Percentiles rank a stretch among this genome's conserved stretches.
phyloP scores from a whole-genome alignment of 2,888 invertebrate genomes.

The Halictus ligatus region DNA sequence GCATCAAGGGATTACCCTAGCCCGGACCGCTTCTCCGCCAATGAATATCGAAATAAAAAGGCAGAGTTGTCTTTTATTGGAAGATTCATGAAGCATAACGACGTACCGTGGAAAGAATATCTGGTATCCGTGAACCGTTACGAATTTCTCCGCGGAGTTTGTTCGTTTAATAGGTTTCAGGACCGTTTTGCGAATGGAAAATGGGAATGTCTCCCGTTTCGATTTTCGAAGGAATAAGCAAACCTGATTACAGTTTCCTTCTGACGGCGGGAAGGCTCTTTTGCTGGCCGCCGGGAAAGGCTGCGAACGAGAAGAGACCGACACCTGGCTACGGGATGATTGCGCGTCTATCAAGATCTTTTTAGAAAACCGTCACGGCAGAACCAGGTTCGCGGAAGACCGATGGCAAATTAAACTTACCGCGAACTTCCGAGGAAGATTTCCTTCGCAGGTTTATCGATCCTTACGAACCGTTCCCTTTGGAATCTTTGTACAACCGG shows the following conservation, averaged over 20 bases:
- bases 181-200: not conserved
- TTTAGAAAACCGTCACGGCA: not conserved
- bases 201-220: not conserved
- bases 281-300: not conserved
- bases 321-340: not conserved
- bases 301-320: constrained; percentile 1
- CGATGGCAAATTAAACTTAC: constrained; percentile 18
- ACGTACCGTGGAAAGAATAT: not conserved
- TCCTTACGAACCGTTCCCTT: not conserved
- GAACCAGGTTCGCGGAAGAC: constrained; percentile 2
- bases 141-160: not conserved
- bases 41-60: not conserved
- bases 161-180: not conserved
- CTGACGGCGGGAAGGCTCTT: not conserved
- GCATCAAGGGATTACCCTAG: not conserved
- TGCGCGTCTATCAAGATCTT: constrained; percentile 8
- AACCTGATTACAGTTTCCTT: constrained; percentile 17
- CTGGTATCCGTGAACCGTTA: not conserved
- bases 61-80: constrained; percentile 1
- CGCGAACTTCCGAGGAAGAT: not conserved
- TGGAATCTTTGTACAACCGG: not conserved
- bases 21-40: not conserved
- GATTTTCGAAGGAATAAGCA: constrained; percentile 27
- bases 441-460: not conserved
- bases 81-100: not conserved